These are phyloP conservation scores for Drosophila takahashii DNA, from an alignment of 1,140 invertebrate genomes.

Conservation along the genomic window DNA sequence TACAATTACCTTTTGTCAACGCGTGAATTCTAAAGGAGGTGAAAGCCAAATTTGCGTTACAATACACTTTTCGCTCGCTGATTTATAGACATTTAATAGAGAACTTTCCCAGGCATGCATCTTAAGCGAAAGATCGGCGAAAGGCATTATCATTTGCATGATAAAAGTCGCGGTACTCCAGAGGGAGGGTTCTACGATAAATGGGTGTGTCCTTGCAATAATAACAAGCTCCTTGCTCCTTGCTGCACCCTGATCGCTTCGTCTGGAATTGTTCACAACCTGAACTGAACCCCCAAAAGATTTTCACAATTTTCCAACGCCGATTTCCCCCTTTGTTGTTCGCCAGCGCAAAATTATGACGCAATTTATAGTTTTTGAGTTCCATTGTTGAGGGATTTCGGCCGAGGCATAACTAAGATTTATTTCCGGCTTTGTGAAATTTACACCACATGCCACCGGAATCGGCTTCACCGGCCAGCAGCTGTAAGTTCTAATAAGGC, in stretches of 20 bases:
- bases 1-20: slow-evolving; percentile 70
- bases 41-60: slow-evolving; percentile 67
- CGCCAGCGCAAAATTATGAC: slow-evolving; percentile 73
- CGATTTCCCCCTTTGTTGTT: slow-evolving; percentile 44
- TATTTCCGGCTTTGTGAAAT: slow-evolving; percentile 78
- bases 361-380: slow-evolving; percentile 78
- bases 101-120: slow-evolving; percentile 60
- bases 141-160: slow-evolving; percentile 52
- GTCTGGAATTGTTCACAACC: slow-evolving; percentile 8
- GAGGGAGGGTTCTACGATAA: slow-evolving; percentile 4
- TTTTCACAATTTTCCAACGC: slow-evolving; percentile 55
- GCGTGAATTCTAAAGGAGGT: slow-evolving; percentile 24
- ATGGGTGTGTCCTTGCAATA: slow-evolving; percentile 63
- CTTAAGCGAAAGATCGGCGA: slow-evolving; percentile 12
- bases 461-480: slow-evolving; percentile 46
- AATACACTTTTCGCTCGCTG: slow-evolving; percentile 63
- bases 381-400: slow-evolving; percentile 50
- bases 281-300: slow-evolving; percentile 45
- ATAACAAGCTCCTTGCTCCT: slow-evolving; percentile 63
- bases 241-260: slow-evolving; percentile 48
- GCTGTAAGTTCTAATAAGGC: slow-evolving; percentile 20
- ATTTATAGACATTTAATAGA: slow-evolving; percentile 76
- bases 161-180: slow-evolving; percentile 24
- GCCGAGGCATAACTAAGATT: slow-evolving; percentile 74
- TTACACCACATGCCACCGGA: slow-evolving; percentile 61